A percentile compares a stretch with the other conserved stretches of the same genome.
Evolutionary conservation across 2,888 invertebrate species (phyloP).

Genomic region (Odontothrips loti): DNA sequence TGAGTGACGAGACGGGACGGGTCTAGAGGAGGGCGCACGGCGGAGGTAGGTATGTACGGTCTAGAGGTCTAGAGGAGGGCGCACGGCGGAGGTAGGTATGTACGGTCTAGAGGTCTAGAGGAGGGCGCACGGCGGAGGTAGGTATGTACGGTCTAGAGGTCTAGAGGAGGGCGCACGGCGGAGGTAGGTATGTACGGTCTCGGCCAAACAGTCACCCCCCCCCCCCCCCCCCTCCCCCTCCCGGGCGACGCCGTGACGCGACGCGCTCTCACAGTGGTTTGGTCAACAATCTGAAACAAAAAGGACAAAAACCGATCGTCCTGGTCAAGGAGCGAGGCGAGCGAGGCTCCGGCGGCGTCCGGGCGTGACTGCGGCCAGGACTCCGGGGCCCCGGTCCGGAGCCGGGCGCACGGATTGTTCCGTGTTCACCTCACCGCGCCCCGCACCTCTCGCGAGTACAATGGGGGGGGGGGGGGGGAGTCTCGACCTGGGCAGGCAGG

Average conservation of each 20-base stretch:
- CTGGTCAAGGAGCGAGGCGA: not conserved
- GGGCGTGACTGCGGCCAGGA: not conserved
- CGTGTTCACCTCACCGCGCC: not conserved
- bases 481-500: too few species aligned
- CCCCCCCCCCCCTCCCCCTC: not conserved
- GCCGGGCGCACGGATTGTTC: too few species aligned
- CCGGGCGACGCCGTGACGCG: not conserved
- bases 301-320: slow-evolving; percentile 9
- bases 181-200: too few species aligned
- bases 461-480: too few species aligned
- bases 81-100: not conserved
- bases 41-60: too few species aligned
- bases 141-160: too few species aligned
- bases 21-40: not conserved
- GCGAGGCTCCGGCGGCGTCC: not conserved
- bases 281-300: slow-evolving; percentile 12
- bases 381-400: too few species aligned
- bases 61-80: not conserved
- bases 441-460: not conserved
- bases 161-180: too few species aligned
- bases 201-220: too few species aligned
- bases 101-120: too few species aligned
- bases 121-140: too few species aligned
- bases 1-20: not conserved
- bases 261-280: not conserved